phyloP scores from a whole-genome alignment of 1,140 invertebrate species.

The Gonioctena quinquepunctata region DNA sequence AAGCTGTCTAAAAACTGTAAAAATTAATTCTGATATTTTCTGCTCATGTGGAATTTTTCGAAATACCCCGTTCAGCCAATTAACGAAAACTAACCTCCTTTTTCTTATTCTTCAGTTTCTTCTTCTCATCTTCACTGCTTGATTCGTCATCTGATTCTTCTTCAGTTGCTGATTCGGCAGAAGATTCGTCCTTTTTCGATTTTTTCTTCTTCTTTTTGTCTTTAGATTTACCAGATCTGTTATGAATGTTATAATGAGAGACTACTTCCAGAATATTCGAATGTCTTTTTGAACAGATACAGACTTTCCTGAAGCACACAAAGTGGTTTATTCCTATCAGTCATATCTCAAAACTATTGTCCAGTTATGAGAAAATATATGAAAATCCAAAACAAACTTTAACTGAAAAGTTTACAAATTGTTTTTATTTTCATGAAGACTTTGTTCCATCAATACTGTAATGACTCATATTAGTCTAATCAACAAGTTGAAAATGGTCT shows the following conservation, averaged over 20 bases:
- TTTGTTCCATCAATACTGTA: too few relatives aligned
- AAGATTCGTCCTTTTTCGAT: constrained; percentile 32
- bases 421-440: too few relatives aligned
- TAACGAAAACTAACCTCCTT: constrained; percentile 47
- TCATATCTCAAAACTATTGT: too few relatives aligned
- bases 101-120: constrained; percentile 48
- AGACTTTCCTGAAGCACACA: neutral
- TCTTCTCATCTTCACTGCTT: constrained; percentile 44
- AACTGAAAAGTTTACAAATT: too few relatives aligned
- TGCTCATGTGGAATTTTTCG: constrained; percentile 11
- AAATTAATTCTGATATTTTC: neutral
- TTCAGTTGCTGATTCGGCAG: constrained; percentile 33
- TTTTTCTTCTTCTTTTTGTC: constrained; percentile 52
- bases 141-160: constrained; percentile 42
- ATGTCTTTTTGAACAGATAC: neutral
- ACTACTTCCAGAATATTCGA: too few relatives aligned
- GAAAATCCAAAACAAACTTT: too few relatives aligned
- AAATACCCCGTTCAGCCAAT: neutral
- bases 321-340: too few relatives aligned
- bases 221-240: constrained; percentile 46
- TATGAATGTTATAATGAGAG: too few relatives aligned
- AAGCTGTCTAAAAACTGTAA: constrained; percentile 19
- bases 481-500: too few relatives aligned
- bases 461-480: too few relatives aligned
- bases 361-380: too few relatives aligned